Percentiles rank a stretch among this genome's conserved stretches.
Evolutionary conservation across 1,140 invertebrate genomes (phyloP).

Genomic region (Heterodera schachtii): DNA sequence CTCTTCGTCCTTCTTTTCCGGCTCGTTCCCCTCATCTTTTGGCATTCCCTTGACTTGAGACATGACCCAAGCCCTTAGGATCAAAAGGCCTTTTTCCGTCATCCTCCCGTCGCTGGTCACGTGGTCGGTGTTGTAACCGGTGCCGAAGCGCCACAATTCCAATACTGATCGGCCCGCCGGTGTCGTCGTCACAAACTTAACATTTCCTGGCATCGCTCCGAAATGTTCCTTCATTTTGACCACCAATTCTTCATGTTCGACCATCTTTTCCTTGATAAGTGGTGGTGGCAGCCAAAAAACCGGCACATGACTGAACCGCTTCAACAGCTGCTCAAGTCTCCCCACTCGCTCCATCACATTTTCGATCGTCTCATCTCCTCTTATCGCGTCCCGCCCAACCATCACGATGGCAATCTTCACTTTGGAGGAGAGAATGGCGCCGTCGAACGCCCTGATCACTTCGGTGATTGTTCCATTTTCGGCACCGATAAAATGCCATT

Average conservation of each 20-base stretch:
- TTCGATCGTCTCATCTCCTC: neutral
- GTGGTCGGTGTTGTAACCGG: neutral
- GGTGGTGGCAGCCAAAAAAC: slow-evolving; percentile 6
- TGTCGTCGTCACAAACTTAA: neutral
- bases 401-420: neutral
- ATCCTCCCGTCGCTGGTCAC: neutral
- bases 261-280: neutral
- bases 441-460: slow-evolving; percentile 1
- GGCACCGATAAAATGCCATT: slow-evolving; percentile 1
- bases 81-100: neutral
- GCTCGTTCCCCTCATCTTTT: neutral
- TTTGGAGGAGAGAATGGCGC: neutral
- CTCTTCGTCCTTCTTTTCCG: slow-evolving; percentile 73
- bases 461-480: neutral
- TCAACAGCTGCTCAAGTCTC: neutral
- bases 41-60: neutral
- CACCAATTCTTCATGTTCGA: slow-evolving; percentile 2
- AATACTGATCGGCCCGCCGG: neutral
- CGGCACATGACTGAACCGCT: neutral
- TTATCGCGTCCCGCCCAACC: neutral
- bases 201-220: neutral
- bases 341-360: slow-evolving; percentile 9
- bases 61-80: slow-evolving; percentile 5
- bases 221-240: neutral
- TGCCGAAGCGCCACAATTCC: neutral